Percentiles rank a stretch among this genome's conserved stretches.
phyloP scores from a whole-genome alignment of 2,888 invertebrate species.

The Cosmia pyralina region DNA sequence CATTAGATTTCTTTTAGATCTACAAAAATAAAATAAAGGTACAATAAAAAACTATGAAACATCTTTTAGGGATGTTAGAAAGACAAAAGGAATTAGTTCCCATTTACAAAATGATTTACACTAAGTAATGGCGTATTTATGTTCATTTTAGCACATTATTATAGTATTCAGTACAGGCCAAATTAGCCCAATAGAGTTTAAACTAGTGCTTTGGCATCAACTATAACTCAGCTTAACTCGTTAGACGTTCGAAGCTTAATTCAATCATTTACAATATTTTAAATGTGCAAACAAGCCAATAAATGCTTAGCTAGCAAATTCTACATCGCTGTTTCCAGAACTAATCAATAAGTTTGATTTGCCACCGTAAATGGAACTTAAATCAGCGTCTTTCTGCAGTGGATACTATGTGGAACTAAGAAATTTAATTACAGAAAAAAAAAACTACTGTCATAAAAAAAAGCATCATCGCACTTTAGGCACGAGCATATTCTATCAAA shows the following conservation, averaged over 20 bases:
- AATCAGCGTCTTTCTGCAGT: slow-evolving; percentile 52
- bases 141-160: slow-evolving; percentile 26
- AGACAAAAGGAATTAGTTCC: slow-evolving; percentile 55
- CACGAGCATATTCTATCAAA: slow-evolving; percentile 80
- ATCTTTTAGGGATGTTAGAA: slow-evolving; percentile 48
- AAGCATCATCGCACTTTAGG: slow-evolving; percentile 76
- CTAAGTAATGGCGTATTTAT: slow-evolving; percentile 42
- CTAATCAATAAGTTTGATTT: slow-evolving; percentile 27
- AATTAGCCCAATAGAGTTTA: slow-evolving; percentile 30
- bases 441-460: slow-evolving; percentile 61
- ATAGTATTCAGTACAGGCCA: slow-evolving; percentile 37
- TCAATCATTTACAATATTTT: slow-evolving; percentile 6
- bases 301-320: slow-evolving; percentile 16
- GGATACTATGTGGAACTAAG: slow-evolving; percentile 71
- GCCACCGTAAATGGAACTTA: slow-evolving; percentile 54
- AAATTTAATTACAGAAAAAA: slow-evolving; percentile 60
- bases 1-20: slow-evolving; percentile 60
- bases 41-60: slow-evolving; percentile 57
- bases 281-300: slow-evolving; percentile 23
- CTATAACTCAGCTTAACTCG: slow-evolving; percentile 21
- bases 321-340: slow-evolving; percentile 5
- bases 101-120: slow-evolving; percentile 53
- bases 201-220: slow-evolving; percentile 54
- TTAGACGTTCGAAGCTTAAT: slow-evolving; percentile 16
- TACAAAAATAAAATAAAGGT: slow-evolving; percentile 61